These are phyloP conservation scores for Nomada fabriciana DNA, from an alignment of 2,888 invertebrate genomes.

Conservation along the genomic window DNA sequence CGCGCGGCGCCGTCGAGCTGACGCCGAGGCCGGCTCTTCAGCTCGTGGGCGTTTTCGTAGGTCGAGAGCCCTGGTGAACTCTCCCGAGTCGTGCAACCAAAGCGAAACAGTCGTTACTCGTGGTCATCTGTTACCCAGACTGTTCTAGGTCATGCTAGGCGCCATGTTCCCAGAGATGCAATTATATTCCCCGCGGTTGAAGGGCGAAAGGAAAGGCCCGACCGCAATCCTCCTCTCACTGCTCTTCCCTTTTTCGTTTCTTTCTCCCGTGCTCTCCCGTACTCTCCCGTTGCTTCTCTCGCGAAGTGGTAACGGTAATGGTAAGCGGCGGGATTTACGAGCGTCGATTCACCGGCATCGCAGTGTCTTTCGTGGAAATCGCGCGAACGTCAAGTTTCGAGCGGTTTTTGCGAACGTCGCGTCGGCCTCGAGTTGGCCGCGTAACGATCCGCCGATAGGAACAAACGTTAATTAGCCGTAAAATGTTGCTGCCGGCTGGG, in stretches of 20 bases:
- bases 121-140: neutral
- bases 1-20: constrained; percentile 41
- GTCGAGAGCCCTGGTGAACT: constrained; percentile 37
- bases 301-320: constrained; percentile 75
- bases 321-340: constrained; percentile 76
- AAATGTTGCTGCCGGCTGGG: constrained; percentile 47
- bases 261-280: constrained; percentile 30
- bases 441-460: constrained; percentile 55
- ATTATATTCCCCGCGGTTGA: constrained; percentile 61
- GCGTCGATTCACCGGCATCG: constrained; percentile 66
- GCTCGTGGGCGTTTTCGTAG: constrained; percentile 54
- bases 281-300: constrained; percentile 27
- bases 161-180: constrained; percentile 65
- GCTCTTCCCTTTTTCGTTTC: constrained; percentile 37
- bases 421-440: neutral
- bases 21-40: constrained; percentile 41
- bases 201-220: constrained; percentile 57
- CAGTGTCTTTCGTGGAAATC: constrained; percentile 66
- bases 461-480: constrained; percentile 66
- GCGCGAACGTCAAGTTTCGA: constrained; percentile 56
- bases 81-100: constrained; percentile 29
- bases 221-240: constrained; percentile 31
- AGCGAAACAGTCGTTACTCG: constrained; percentile 26
- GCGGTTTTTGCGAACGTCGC: constrained; percentile 28
- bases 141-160: constrained; percentile 56